phyloP scores from a whole-genome alignment of 2,113 vertebrate genomes.

The Phainopepla nitens region DNA sequence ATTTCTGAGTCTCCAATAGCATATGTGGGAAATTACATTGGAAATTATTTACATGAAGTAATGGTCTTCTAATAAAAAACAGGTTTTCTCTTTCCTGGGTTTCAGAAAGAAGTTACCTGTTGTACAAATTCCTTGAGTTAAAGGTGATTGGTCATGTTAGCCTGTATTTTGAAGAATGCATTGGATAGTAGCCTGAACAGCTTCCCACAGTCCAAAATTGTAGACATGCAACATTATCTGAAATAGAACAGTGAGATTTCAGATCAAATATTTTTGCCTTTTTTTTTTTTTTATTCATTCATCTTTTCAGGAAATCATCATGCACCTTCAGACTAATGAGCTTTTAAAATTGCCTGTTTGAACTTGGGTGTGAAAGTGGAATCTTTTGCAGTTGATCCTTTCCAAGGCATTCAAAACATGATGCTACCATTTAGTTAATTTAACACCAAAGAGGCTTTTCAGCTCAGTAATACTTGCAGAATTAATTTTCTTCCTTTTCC shows the following conservation, averaged over 20 bases:
- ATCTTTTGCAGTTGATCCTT: neutral
- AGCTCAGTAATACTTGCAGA: neutral
- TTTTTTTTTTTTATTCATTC: neutral
- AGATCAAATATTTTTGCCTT: neutral
- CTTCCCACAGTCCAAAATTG: neutral
- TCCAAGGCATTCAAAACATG: neutral
- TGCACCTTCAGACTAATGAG: neutral
- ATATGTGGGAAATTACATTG: neutral
- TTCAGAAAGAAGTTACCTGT: neutral
- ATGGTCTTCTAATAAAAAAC: neutral
- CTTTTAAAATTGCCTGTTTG: neutral
- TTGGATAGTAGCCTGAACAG: neutral
- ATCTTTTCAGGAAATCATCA: neutral
- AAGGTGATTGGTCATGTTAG: neutral
- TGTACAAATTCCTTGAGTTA: neutral
- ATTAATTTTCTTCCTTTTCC: neutral
- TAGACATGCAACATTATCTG: neutral
- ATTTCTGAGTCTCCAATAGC: neutral
- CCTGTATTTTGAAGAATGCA: neutral
- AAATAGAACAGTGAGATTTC: neutral
- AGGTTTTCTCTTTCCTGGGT: neutral
- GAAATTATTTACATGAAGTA: neutral
- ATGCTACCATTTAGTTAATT: neutral
- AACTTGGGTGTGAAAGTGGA: neutral
- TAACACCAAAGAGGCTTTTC: neutral